A percentile compares a stretch with the other conserved stretches of the same genome.
These are phyloP conservation scores for Agonopterix heracliana DNA, from an alignment of 2,888 invertebrate genomes.

Conservation along the genomic window DNA sequence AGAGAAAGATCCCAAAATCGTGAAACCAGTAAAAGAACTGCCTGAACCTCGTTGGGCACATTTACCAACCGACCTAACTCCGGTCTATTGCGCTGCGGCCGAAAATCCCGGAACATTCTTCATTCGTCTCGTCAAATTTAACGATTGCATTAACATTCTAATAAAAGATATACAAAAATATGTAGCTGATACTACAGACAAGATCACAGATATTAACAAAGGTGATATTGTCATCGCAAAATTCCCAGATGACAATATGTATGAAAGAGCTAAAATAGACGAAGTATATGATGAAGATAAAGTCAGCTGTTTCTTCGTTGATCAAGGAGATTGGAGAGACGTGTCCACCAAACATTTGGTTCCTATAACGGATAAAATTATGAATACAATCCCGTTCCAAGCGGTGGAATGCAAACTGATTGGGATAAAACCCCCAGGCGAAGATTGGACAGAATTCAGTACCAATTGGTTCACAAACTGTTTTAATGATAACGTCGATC, in stretches of 20 bases:
- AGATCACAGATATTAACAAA: constrained; percentile 29
- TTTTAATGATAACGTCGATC: constrained; percentile 44
- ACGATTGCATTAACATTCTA: constrained; percentile 47
- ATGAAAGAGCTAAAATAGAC: constrained; percentile 64
- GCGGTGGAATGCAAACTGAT: constrained; percentile 78
- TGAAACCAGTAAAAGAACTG: constrained; percentile 18
- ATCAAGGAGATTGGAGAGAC: constrained; percentile 75
- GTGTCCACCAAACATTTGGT: constrained; percentile 54
- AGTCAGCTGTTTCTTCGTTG: constrained; percentile 77
- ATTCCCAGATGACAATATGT: constrained; percentile 57
- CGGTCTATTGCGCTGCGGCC: constrained; percentile 61
- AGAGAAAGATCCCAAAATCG: constrained; percentile 18
- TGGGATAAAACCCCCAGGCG: constrained; percentile 64
- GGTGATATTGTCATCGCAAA: constrained; percentile 70
- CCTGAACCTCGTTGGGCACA: constrained; percentile 62
- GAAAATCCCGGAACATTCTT: constrained; percentile 66
- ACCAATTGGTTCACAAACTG: constrained; percentile 69
- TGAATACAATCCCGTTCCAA: constrained; percentile 77
- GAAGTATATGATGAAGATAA: constrained; percentile 41
- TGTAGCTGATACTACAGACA: constrained; percentile 27
- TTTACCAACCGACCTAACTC: constrained; percentile 50
- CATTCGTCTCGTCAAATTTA: constrained; percentile 64
- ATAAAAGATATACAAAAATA: constrained; percentile 56
- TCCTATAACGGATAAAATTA: constrained; percentile 64
- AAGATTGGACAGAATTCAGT: constrained; percentile 70